Evolutionary conservation across 2,113 vertebrate species (phyloP), one percentile per base, ranked within the genome.

Genomic region (Lagopus leucura): DNA sequence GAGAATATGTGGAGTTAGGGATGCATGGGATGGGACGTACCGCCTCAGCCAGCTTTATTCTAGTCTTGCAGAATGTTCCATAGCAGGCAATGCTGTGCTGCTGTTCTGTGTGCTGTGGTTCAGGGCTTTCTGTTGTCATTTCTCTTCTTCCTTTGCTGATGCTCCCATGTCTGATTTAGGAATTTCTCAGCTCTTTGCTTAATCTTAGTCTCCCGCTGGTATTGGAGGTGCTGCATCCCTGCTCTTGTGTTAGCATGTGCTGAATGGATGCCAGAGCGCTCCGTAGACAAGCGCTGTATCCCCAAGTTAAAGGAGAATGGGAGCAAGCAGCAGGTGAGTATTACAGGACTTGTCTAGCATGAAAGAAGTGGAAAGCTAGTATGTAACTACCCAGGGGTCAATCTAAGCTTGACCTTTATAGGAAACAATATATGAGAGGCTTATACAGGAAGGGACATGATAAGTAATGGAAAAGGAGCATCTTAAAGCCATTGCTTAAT

Each of bases 391-490:
- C 2, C 66, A 45, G 21, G 57, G 85, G 89, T 79, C 89, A 87
- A 14, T 74, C 74, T 34, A 18, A 79, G 81, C 74, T 42, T 90
- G 94, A 90, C 84, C 91, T 90, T 40, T 82, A 34, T 95, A 48
- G 89, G 87, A 91, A 78, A 89, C 95, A 87, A 91, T 89, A 57
- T 34, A 45, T 64, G 57, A n/a, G 91, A 87, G 82, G 87, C 91
- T 91, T 57, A 48, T 82, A 36, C 64, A 40, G 87, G 81, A 87
- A 76, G 71, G 69, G 91, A n/a, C 74, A 40, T 3, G 66, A 36
- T 93, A 91, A 91, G 89, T 38, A 89, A 60, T n/a, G 70, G 63
- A 34, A 74, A 7, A 30, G 60, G 45, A 92, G 73, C 79, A 52
- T 88, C 73, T 34, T 3, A 9, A 57, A 82, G 47, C 13, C 15